phyloP scores from a whole-genome alignment of 2,113 vertebrate species.

The Rattus rattus region DNA sequence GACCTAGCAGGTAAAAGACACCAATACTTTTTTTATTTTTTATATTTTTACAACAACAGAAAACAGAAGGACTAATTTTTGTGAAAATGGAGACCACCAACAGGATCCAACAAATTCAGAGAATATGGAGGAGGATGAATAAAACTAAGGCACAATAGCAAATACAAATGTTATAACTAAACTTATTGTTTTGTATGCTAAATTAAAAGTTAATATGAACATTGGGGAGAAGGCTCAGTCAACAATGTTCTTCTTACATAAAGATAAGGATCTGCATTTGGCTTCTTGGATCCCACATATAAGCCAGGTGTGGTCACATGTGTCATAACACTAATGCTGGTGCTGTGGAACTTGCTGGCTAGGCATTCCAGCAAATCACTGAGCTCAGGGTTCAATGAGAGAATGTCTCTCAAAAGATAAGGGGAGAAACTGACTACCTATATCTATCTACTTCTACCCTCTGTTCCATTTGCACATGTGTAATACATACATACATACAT shows the following conservation, averaged over 20 bases:
- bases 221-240: neutral
- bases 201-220: neutral
- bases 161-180: neutral
- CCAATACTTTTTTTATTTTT: too few relatives aligned
- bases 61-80: neutral
- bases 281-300: neutral
- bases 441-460: neutral
- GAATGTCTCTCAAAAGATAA: neutral
- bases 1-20: too few relatives aligned
- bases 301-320: neutral
- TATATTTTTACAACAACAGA: too few relatives aligned
- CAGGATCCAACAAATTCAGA: neutral
- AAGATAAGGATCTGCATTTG: neutral
- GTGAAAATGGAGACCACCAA: neutral
- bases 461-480: neutral
- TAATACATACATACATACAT: too few relatives aligned
- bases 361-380: too few relatives aligned
- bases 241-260: neutral
- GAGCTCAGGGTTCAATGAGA: neutral
- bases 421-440: too few relatives aligned
- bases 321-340: neutral
- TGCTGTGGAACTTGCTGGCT: neutral
- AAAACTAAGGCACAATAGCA: neutral
- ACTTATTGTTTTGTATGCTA: neutral
- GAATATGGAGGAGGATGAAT: neutral